Evolutionary conservation across 2,888 invertebrate species (phyloP).

Genomic region (Metopia argyrocephala): DNA sequence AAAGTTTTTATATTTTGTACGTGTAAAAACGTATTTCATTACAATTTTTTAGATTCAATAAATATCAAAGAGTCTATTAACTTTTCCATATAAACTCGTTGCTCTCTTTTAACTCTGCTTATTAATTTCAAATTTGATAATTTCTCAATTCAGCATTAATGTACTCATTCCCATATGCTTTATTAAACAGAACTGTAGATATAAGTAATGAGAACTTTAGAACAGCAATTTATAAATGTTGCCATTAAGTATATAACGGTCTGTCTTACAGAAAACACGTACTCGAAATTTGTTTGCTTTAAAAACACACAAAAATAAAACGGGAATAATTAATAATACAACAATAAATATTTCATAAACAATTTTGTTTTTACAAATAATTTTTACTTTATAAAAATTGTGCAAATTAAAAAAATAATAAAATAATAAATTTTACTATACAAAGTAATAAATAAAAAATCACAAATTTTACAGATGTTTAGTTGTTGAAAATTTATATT

Average conservation of each 20-base stretch:
- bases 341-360: too few relatives aligned
- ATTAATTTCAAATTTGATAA: neutral
- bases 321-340: too few relatives aligned
- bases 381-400: neutral
- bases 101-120: neutral
- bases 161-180: neutral
- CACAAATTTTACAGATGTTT: neutral
- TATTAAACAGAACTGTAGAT: conserved; percentile 1
- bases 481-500: conserved; percentile 11
- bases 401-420: neutral
- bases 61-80: neutral
- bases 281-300: neutral
- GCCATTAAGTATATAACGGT: conserved; percentile 51
- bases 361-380: too few relatives aligned
- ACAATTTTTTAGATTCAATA: too few relatives aligned
- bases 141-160: neutral
- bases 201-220: neutral
- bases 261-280: conserved; percentile 13
- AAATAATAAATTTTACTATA: neutral
- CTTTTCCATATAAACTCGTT: neutral
- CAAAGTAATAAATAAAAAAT: neutral
- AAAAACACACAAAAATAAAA: conserved; percentile 5
- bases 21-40: too few relatives aligned
- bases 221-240: conserved; percentile 20
- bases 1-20: too few relatives aligned